Base-by-base conservation (phyloP, 1,140 invertebrate genomes). In the Megathymus violae region DNA sequence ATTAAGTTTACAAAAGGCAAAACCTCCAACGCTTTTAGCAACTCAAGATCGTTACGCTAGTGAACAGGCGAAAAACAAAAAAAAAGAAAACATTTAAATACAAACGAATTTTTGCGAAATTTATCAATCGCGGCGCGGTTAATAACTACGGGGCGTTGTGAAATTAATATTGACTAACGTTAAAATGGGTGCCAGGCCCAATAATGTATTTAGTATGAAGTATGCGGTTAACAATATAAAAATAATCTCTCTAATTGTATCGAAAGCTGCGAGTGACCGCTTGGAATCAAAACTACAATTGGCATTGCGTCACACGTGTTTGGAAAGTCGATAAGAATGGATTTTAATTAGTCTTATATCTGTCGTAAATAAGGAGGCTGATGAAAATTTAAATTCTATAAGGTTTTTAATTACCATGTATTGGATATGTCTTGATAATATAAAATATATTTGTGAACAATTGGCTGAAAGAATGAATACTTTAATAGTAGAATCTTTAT, bases 161-260 rank as follows among this genome's bases (percentile, higher is more conserved):
- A 56, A 31, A 56, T 17, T 17, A 50, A 50, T 34, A 31, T 58
- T 58, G 52, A 58, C 52, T 34, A 58, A 44, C 19, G 16, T 17
- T 16, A 36, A 36, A 36, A 36, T 22, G 36, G 40, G 11, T 25
- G 6, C 22, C 15, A 4, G 14, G 16, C 19, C 44, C 41, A 56
- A 43, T 43, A 56, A 56, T 4, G 19, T 15, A 19, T 17, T 38
- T 19, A 36, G 25, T 51, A 22, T 11, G 15, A 19, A 11, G 13
- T 36, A 36, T 7, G 34, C 34, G n/a, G n/a, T 43, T 56, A 17
- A 56, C 51, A 56, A 54, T 54, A 54, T 43, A 56, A 56, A 43
- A 13, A 27, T 11, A 27, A 16, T 54, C 19, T 27, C 5, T n/a
- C 7, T 36, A 36, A 36, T 36, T 36, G 34, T 4, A 36, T 36